Conservation (phyloP, 1,140 invertebrate genomes). For the Trichomalopsis sarcophagae region DNA sequence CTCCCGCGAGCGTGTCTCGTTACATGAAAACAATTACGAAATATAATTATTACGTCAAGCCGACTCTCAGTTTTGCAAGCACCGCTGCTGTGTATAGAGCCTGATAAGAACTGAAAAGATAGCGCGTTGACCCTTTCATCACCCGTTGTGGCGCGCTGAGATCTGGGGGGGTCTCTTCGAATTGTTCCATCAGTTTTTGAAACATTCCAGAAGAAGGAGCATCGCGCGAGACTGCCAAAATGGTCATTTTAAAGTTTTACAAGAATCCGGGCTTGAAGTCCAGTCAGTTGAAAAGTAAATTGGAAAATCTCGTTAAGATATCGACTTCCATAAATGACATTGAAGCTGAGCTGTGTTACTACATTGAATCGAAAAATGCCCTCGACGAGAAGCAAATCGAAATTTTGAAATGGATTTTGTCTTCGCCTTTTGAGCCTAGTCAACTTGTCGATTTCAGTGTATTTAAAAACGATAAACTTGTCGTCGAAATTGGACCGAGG, state of each 20-base stretch:
- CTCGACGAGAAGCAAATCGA: conserved; percentile 76
- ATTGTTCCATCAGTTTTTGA: not conserved
- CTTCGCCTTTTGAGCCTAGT: conserved; percentile 78
- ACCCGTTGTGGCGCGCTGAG: not conserved
- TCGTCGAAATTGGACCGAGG: conserved; percentile 89
- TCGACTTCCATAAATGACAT: conserved; percentile 70
- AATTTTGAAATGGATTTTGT: conserved; percentile 83
- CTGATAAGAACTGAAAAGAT: conserved; percentile 39
- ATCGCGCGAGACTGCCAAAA: conserved; percentile 36
- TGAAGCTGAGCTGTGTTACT: conserved; percentile 86
- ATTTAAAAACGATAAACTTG: conserved; percentile 65
- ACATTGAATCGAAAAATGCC: conserved; percentile 77
- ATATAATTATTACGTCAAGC: conserved; percentile 17
- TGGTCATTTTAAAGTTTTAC: conserved; percentile 67
- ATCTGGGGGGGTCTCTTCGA: conserved; percentile 37
- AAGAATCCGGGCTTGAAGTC: conserved; percentile 63
- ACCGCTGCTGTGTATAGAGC: not conserved
- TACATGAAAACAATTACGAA: conserved; percentile 37
- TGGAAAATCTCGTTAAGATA: conserved; percentile 57
- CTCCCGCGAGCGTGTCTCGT: not conserved
- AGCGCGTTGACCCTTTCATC: conserved; percentile 20
- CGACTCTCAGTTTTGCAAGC: not conserved
- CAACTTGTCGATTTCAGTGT: conserved; percentile 73
- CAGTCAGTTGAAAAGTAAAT: conserved; percentile 62
- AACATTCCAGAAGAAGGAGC: not conserved